Percentiles rank a stretch among this genome's conserved stretches.
Conservation (phyloP, 2,888 invertebrate genomes). For the Pristionchus maxplancki region DNA sequence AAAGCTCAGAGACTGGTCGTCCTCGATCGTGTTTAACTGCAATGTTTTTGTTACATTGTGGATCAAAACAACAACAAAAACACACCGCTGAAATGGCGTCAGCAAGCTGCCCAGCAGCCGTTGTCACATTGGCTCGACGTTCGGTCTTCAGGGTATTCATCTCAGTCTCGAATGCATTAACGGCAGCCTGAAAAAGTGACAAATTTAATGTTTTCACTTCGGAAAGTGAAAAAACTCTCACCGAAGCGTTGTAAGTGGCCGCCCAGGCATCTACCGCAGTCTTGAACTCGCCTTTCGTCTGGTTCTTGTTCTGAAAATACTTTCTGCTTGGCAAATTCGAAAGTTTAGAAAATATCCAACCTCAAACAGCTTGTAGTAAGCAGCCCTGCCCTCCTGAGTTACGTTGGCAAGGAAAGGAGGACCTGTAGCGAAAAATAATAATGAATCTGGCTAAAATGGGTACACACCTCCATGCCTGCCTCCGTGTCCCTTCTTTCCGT, state of each 20-base stretch:
- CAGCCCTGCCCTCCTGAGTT: not conserved
- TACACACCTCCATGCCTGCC: not conserved
- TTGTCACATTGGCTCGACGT: conserved; percentile 7
- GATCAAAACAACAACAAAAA: no score
- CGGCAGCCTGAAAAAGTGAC: not conserved
- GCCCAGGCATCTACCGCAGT: not conserved
- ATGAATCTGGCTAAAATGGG: not conserved
- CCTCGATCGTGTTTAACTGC: not conserved
- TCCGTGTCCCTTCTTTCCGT: not conserved
- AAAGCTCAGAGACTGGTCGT: not conserved
- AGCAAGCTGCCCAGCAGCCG: not conserved
- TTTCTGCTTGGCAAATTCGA: not conserved
- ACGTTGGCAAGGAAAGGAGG: conserved; percentile 32
- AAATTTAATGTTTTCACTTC: not conserved
- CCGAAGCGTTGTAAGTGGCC: not conserved
- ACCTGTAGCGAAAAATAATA: not conserved
- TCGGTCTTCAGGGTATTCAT: not conserved
- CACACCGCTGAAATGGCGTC: not conserved
- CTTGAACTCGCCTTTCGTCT: conserved; percentile 23
- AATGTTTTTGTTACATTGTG: not conserved
- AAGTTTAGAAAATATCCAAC: not conserved
- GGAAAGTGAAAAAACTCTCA: not conserved
- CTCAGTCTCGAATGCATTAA: not conserved
- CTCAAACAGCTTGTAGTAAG: not conserved
- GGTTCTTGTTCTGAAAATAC: not conserved